Evolutionary conservation across 2,113 vertebrate genomes (phyloP), one percentile per base, ranked within the genome.

Genomic region (Geothlypis trichas): DNA sequence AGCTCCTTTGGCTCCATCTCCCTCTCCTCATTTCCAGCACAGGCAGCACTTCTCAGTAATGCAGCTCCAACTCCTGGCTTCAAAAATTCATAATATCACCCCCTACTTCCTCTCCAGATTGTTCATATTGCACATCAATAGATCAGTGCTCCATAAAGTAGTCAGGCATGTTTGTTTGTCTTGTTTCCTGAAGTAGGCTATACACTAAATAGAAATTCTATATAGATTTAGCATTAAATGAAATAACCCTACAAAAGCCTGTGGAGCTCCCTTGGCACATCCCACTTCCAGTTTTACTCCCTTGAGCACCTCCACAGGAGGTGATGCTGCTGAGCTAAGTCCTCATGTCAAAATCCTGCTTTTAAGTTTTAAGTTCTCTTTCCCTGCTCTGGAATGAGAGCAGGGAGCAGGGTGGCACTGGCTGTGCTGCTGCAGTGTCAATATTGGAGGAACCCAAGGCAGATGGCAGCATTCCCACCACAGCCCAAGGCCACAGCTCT

Each of bases 291-390:
- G 46, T 31, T 79, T 27, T 72, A 8, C 44, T 85, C 44, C 49
- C 35, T 46, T 41, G 57, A 46, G n/a, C 3, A 2, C 12, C 10
- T 78, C 30, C 1, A 0, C 8, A 9, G 47, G 68, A 73, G 44
- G 19, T 14, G 67, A 14, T 37, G 46, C 77, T 84, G 44, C 63
- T 87, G 65, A 77, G 35, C 73, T 61, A 49, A 19, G 41, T 22
- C 47, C 28, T 33, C 6, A 3, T 35, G 54, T 42, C 57, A 35
- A 71, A 72, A 47, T 80, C 44, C 33, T 68, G 66, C 62, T 90
- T 81, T 75, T 31, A 11, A 28, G 19, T 47, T 54, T 65, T 35
- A 1, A 12, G 1, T 10, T 27, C 44, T 22, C 20, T 42, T 46
- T 59, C 18, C 15, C 30, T 46, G n/a, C 65, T 30, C 3, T 41